Percentiles rank a stretch among this genome's conserved stretches.
These are phyloP conservation scores for Sicus ferrugineus DNA, from an alignment of 2,888 invertebrate genomes.

Conservation along the genomic window DNA sequence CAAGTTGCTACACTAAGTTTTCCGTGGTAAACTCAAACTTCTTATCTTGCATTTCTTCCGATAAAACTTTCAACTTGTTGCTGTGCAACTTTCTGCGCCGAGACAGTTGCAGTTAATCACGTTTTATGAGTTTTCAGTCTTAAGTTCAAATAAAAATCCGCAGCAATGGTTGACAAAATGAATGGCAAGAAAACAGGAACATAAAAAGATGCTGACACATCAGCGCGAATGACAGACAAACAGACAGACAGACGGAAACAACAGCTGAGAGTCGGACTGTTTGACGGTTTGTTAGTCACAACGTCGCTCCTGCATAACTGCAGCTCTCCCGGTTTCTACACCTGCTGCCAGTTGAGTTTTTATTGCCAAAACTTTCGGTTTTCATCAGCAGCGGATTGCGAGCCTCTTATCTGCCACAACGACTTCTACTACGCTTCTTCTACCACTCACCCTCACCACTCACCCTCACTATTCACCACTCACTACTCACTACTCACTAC, in stretches of 20 bases:
- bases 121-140: background rate
- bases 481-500: background rate
- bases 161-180: too few relatives aligned
- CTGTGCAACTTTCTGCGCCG: too few relatives aligned
- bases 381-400: background rate
- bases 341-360: background rate
- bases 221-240: background rate
- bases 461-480: background rate
- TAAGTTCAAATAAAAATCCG: background rate
- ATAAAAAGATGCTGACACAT: too few relatives aligned
- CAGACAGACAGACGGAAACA: background rate
- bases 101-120: slow-evolving; percentile 25
- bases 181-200: too few relatives aligned
- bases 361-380: background rate
- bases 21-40: too few relatives aligned
- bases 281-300: background rate
- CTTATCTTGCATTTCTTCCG: too few relatives aligned
- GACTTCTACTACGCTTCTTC: background rate
- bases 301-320: background rate
- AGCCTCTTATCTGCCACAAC: background rate
- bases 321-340: background rate
- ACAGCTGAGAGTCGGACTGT: background rate
- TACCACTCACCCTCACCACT: background rate
- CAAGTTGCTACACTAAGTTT: too few relatives aligned
- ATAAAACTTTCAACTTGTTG: too few relatives aligned